Evolutionary conservation across 2,888 invertebrate genomes (phyloP).

Genomic region (Blastobasis adustella): DNA sequence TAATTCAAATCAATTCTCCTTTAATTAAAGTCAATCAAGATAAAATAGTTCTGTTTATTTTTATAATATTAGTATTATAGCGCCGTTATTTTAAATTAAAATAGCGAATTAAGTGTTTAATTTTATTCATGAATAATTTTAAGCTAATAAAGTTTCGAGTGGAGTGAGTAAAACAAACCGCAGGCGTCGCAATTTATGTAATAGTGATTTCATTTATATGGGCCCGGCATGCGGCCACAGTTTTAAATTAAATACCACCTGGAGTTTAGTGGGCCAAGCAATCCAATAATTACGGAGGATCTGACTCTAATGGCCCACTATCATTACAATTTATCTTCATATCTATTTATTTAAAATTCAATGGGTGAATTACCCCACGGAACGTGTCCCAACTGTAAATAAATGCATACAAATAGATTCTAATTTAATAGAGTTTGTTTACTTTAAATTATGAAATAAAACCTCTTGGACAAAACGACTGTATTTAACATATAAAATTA

Average conservation of each 20-base stretch:
- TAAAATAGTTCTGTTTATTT: no score
- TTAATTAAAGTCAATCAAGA: no score
- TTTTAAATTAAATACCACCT: conserved; percentile 54
- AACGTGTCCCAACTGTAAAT: conserved; percentile 21
- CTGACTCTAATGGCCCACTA: conserved; percentile 47
- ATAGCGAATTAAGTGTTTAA: no score
- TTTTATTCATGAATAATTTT: no score
- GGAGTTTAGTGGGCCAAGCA: conserved; percentile 38
- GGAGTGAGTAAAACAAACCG: neutral
- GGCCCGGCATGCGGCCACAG: conserved; percentile 8
- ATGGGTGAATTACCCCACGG: conserved; percentile 22
- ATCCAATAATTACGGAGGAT: conserved; percentile 47
- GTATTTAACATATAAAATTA: conserved; percentile 9
- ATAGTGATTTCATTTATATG: neutral
- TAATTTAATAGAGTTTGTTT: conserved; percentile 41
- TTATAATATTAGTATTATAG: no score
- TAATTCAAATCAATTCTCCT: no score
- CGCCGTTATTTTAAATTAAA: no score
- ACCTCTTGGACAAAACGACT: conserved; percentile 16
- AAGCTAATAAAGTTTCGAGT: no score
- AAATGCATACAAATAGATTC: conserved; percentile 28
- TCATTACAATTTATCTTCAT: conserved; percentile 45
- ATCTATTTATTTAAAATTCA: conserved; percentile 47
- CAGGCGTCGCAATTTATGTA: conserved; percentile 3
- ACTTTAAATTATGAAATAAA: conserved; percentile 45